Evolutionary conservation across 2,888 invertebrate species (phyloP).

Genomic region (Himalopsyche japonica): DNA sequence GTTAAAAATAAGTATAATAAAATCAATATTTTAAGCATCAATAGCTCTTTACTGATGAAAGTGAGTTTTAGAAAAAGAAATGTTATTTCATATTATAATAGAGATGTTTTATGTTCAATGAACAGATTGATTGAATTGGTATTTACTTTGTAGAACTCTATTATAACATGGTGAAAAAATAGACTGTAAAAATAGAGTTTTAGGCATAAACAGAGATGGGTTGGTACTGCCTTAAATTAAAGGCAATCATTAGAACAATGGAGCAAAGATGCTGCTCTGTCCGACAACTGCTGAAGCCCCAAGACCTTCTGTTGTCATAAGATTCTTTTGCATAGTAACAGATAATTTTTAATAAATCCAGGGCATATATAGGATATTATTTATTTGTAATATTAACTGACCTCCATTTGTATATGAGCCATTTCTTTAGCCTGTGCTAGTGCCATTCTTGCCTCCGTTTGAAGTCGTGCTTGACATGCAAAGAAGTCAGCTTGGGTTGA

Average conservation of each 20-base stretch:
- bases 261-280: neutral
- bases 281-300: neutral
- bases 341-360: no score
- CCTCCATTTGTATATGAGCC: constrained; percentile 91
- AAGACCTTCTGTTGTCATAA: neutral
- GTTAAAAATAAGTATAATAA: neutral
- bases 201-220: no score
- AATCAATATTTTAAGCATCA: no score
- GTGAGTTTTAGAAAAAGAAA: no score
- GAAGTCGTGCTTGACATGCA: constrained; percentile 77
- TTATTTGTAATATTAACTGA: constrained; percentile 45
- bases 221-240: no score
- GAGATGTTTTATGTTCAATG: no score
- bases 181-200: no score
- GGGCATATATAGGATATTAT: neutral
- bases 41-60: no score
- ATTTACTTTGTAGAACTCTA: no score
- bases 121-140: no score
- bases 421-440: constrained; percentile 88
- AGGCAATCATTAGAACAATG: neutral
- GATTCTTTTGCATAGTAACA: neutral
- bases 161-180: no score
- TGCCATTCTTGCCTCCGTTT: constrained; percentile 86
- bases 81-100: no score
- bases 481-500: constrained; percentile 76